Conservation (phyloP, 2,113 vertebrate species). For the Corydoras maculifer region DNA sequence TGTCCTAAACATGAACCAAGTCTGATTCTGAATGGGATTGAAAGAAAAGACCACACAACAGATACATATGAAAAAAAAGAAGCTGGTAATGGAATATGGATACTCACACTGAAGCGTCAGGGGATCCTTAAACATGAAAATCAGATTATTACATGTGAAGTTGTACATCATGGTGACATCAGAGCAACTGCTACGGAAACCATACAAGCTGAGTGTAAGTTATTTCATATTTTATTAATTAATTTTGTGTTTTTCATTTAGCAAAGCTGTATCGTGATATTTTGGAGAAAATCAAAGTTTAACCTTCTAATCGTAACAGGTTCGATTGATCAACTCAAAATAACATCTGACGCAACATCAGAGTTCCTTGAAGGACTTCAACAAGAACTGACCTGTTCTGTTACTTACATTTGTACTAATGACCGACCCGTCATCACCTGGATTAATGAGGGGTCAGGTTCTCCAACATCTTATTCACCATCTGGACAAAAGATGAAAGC, state of each 20-base stretch:
- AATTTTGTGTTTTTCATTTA: background rate
- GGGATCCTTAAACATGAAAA: background rate
- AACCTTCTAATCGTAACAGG: background rate
- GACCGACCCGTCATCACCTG: slow-evolving; percentile 2
- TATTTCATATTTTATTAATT: background rate
- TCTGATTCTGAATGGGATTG: slow-evolving; percentile 39
- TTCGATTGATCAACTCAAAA: background rate
- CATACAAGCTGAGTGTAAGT: slow-evolving; percentile 47
- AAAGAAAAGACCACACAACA: background rate
- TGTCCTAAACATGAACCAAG: slow-evolving; percentile 35
- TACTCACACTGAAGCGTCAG: background rate
- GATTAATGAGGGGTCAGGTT: background rate
- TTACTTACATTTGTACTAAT: slow-evolving; percentile 40
- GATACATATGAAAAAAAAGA: background rate
- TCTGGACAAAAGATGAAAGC: slow-evolving; percentile 1
- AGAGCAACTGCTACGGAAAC: background rate
- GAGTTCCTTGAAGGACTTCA: slow-evolving; percentile 46
- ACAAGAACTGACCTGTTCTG: slow-evolving; percentile 43
- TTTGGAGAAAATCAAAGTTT: background rate
- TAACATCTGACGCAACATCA: background rate
- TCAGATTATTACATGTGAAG: slow-evolving; percentile 29
- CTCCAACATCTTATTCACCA: background rate
- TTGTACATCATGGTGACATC: background rate
- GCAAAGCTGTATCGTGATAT: no score
- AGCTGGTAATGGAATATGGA: background rate